Percentiles rank a stretch among this genome's conserved stretches.
Conservation (phyloP, 2,797 vertebrate genomes). For the Chanos chanos region DNA sequence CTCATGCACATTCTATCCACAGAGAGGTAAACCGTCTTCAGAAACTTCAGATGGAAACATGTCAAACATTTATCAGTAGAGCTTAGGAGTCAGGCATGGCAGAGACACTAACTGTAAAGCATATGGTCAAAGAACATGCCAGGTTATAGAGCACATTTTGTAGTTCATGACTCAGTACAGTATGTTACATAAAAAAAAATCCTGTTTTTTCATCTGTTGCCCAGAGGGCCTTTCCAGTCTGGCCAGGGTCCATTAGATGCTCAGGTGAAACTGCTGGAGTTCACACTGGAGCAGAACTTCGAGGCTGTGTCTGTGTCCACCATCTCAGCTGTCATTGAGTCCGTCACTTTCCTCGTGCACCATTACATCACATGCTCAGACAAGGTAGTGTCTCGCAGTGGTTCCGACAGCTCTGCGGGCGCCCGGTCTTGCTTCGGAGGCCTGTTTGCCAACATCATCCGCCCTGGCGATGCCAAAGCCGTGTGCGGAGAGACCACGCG, state of each 20-base stretch:
- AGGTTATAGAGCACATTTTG: too few relatives aligned
- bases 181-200: not conserved
- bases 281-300: constrained; percentile 96
- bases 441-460: constrained; percentile 96
- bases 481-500: constrained; percentile 95
- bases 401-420: constrained; percentile 93
- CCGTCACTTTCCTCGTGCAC: constrained; percentile 95
- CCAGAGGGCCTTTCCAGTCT: constrained; percentile 95
- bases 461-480: constrained; percentile 93
- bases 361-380: constrained; percentile 98
- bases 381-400: constrained; percentile 94
- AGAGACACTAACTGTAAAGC: too few relatives aligned
- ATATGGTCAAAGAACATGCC: too few relatives aligned
- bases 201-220: not conserved
- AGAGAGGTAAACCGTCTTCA: constrained; percentile 78
- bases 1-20: constrained; percentile 96
- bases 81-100: too few relatives aligned
- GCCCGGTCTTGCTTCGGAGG: constrained; percentile 97
- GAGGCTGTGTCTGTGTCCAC: constrained; percentile 94
- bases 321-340: constrained; percentile 95
- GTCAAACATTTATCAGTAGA: not conserved
- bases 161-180: too few relatives aligned
- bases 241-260: constrained; percentile 96
- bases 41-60: not conserved
- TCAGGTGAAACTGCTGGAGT: constrained; percentile 96